These are phyloP conservation scores for Pheosia tremula DNA, from an alignment of 2,888 invertebrate species.

Conservation along the genomic window DNA sequence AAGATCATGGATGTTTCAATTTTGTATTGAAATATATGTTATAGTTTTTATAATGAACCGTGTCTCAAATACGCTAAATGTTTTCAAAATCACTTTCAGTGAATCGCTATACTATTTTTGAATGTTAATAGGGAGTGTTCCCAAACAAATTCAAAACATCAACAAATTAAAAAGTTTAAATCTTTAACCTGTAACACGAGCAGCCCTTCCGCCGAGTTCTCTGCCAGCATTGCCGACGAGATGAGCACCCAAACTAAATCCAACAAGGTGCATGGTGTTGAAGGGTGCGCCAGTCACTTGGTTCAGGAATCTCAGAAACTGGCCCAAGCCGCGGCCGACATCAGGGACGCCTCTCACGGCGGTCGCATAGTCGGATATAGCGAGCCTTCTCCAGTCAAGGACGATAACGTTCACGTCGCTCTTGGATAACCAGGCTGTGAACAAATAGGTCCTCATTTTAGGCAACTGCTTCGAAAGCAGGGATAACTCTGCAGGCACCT, in stretches of 20 bases:
- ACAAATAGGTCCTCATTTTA: not conserved
- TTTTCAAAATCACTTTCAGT: too few relatives aligned
- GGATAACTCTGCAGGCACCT: too few relatives aligned
- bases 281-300: conserved; percentile 44
- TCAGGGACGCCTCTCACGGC: conserved; percentile 55
- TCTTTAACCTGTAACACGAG: conserved; percentile 57
- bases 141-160: too few relatives aligned
- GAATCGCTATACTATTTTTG: too few relatives aligned
- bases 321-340: conserved; percentile 60
- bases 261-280: conserved; percentile 60
- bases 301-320: conserved; percentile 56
- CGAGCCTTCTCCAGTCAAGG: conserved; percentile 61
- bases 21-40: too few relatives aligned
- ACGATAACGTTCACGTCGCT: conserved; percentile 59
- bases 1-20: too few relatives aligned
- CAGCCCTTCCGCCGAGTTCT: conserved; percentile 48
- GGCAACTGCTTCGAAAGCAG: too few relatives aligned
- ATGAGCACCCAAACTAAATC: conserved; percentile 73
- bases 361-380: conserved; percentile 45
- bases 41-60: too few relatives aligned
- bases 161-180: not conserved
- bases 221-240: conserved; percentile 65
- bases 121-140: too few relatives aligned
- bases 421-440: conserved; percentile 49
- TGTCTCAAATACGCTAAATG: too few relatives aligned